These are phyloP conservation scores for Pristionchus mayeri DNA, from an alignment of 2,888 invertebrate genomes.

Conservation along the genomic window DNA sequence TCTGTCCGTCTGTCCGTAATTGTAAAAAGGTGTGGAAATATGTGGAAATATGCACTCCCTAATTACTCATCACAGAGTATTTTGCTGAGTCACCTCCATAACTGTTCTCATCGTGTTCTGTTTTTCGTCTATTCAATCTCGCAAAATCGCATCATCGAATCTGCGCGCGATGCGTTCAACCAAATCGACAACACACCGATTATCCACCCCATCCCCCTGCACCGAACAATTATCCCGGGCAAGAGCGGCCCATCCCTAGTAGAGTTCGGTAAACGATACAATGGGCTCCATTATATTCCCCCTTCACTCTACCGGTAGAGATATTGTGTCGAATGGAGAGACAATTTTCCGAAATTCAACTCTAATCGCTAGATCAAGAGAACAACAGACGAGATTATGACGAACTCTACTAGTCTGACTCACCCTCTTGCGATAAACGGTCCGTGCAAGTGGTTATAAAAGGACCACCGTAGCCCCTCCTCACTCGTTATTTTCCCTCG, in stretches of 20 bases:
- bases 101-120: too few relatives aligned
- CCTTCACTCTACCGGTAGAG: neutral
- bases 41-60: too few relatives aligned
- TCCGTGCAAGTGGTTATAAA: neutral
- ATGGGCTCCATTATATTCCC: neutral
- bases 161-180: neutral
- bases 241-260: too few relatives aligned
- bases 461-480: too few relatives aligned
- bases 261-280: neutral
- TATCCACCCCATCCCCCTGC: neutral
- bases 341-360: too few relatives aligned
- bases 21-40: too few relatives aligned
- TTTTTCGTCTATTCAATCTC: too few relatives aligned
- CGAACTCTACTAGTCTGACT: neutral
- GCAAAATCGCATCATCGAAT: conserved; percentile 32
- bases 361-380: neutral
- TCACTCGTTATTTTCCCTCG: neutral
- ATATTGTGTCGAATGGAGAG: neutral
- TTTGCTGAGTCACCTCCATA: too few relatives aligned
- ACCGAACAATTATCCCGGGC: neutral
- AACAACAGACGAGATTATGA: conserved; percentile 15
- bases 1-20: too few relatives aligned
- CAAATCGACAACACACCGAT: neutral
- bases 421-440: neutral
- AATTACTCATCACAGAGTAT: too few relatives aligned